Conservation (phyloP, 1,140 invertebrate species). For the Trichomalopsis sarcophagae region DNA sequence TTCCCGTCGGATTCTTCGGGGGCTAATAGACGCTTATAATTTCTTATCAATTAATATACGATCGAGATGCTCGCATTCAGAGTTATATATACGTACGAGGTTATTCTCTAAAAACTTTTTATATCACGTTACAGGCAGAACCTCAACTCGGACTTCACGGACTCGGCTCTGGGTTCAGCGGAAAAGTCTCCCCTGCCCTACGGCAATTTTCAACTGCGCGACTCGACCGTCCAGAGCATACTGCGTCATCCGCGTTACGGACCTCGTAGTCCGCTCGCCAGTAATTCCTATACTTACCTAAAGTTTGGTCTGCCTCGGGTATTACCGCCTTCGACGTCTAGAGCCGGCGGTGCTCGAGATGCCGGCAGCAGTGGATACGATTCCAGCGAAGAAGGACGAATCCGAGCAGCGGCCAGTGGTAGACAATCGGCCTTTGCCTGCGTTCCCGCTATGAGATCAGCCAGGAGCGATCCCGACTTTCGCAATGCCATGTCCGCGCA, state of each 20-base stretch:
- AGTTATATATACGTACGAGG: too few relatives aligned
- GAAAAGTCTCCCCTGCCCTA: conserved; percentile 93
- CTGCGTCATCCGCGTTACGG: conserved; percentile 92
- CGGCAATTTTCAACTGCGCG: conserved; percentile 93
- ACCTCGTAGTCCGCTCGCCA: conserved; percentile 87
- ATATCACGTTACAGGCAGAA: conserved; percentile 92
- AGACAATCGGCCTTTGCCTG: conserved; percentile 33
- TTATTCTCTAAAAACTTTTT: background rate
- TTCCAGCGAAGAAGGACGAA: conserved; percentile 81
- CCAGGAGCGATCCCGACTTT: conserved; percentile 87
- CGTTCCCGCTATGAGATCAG: conserved; percentile 67
- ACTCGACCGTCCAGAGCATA: conserved; percentile 95
- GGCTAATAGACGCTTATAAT: too few relatives aligned
- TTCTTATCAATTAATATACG: too few relatives aligned
- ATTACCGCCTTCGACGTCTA: conserved; percentile 80
- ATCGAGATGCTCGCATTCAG: too few relatives aligned
- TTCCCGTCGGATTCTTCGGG: too few relatives aligned
- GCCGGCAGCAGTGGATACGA: conserved; percentile 91
- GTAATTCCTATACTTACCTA: conserved; percentile 94
- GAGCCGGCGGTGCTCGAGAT: conserved; percentile 65
- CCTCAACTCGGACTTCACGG: conserved; percentile 95
- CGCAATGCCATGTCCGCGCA: conserved; percentile 71
- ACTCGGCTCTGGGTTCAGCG: conserved; percentile 91
- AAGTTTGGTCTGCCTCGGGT: conserved; percentile 94
- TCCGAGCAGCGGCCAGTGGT: conserved; percentile 55